phyloP scores from a whole-genome alignment of 2,113 vertebrate species.

The Hoplias malabaricus region DNA sequence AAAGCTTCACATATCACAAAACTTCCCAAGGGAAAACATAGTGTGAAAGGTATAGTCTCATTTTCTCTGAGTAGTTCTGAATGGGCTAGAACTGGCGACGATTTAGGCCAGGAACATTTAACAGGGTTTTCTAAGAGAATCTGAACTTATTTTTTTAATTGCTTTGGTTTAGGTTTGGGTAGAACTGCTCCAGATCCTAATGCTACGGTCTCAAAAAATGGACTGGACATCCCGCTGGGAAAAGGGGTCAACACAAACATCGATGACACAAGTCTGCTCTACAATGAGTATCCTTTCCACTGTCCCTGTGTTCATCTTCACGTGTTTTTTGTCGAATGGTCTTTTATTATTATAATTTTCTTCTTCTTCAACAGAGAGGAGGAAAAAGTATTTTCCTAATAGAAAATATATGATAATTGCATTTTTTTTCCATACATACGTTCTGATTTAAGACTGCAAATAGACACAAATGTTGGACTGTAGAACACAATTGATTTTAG shows the following conservation, averaged over 20 bases:
- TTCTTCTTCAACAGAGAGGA: background rate
- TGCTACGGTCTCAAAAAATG: slow-evolving; percentile 80
- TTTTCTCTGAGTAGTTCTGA: background rate
- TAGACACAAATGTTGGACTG: background rate
- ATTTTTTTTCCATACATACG: too few species aligned
- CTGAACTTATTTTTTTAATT: background rate
- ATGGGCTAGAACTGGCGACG: background rate
- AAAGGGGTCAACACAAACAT: slow-evolving; percentile 84
- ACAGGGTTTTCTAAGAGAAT: background rate
- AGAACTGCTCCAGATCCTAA: slow-evolving; percentile 90
- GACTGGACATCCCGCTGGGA: slow-evolving; percentile 89
- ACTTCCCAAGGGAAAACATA: slow-evolving; percentile 96
- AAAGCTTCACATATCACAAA: slow-evolving; percentile 94
- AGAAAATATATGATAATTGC: too few species aligned
- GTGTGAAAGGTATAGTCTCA: slow-evolving; percentile 87
- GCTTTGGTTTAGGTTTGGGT: slow-evolving; percentile 81
- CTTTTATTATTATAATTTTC: background rate
- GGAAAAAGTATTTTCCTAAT: background rate
- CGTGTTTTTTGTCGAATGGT: background rate
- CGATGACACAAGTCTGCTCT: slow-evolving; percentile 91
- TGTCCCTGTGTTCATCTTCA: background rate
- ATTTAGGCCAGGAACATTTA: too few species aligned
- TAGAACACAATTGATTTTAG: too few species aligned
- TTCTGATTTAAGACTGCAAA: too few species aligned
- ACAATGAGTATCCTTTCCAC: slow-evolving; percentile 98